A percentile compares a stretch with the other conserved stretches of the same genome.
Conservation (phyloP, 2,113 vertebrate genomes). For the Periophthalmus modestus region DNA sequence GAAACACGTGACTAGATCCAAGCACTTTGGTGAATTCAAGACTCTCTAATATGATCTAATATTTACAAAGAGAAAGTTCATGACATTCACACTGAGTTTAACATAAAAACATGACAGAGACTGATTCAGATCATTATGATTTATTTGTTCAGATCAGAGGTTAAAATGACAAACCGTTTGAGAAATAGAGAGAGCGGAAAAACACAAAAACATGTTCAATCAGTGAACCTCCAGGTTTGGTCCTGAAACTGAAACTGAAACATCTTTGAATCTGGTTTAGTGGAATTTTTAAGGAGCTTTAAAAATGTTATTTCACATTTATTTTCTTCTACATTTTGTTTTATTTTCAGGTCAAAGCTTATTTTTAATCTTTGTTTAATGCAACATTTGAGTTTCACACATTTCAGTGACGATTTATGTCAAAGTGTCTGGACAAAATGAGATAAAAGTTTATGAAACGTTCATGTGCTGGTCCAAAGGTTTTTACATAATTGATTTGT, state of each 20-base stretch:
- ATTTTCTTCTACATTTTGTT: background rate
- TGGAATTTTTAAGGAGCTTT: background rate
- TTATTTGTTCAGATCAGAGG: slow-evolving; percentile 3
- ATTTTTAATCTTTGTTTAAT: background rate
- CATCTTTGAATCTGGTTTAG: background rate
- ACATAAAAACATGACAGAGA: background rate
- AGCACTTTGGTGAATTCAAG: no score
- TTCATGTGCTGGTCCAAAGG: no score
- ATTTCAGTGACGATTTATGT: background rate
- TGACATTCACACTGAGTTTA: no score
- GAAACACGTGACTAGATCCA: no score
- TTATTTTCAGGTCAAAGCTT: background rate
- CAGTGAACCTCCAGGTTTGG: background rate
- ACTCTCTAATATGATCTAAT: no score
- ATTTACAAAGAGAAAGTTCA: no score
- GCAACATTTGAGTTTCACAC: background rate
- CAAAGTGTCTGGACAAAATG: background rate
- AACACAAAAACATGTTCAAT: slow-evolving; percentile 3
- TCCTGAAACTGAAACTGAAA: background rate
- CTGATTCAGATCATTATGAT: background rate
- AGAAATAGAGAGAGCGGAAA: background rate
- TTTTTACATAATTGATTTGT: background rate
- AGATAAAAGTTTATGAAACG: no score
- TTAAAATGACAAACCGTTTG: slow-evolving; percentile 1
- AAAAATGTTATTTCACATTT: background rate